phyloP scores from a whole-genome alignment of 2,797 vertebrate genomes.

The Arnoldichthys spilopterus region DNA sequence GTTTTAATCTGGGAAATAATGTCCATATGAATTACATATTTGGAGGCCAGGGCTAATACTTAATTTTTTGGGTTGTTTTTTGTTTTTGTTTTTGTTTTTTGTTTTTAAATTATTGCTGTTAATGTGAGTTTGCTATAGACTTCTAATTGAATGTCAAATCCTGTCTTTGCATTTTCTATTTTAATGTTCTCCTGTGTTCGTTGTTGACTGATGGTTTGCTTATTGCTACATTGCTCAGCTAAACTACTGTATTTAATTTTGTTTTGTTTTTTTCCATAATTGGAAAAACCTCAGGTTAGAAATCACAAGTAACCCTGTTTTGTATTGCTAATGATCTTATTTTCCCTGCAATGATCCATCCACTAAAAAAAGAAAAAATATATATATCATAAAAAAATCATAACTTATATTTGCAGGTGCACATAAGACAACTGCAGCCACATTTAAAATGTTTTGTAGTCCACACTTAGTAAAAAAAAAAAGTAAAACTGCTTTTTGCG shows the following conservation, averaged over 20 bases:
- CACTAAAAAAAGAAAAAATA: not conserved
- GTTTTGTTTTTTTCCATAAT: slow-evolving; percentile 58
- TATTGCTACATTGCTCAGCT: slow-evolving; percentile 26
- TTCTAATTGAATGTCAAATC: slow-evolving; percentile 41
- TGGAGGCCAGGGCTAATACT: slow-evolving; percentile 27
- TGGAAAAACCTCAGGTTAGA: slow-evolving; percentile 78
- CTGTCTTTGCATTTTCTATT: slow-evolving; percentile 35
- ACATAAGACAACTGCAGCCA: slow-evolving; percentile 20
- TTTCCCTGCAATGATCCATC: not conserved
- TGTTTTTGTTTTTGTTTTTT: slow-evolving; percentile 59
- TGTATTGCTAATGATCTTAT: slow-evolving; percentile 1
- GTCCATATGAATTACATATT: slow-evolving; percentile 50
- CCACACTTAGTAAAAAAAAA: not conserved
- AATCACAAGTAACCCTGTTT: slow-evolving; percentile 29
- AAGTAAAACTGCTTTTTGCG: slow-evolving; percentile 14
- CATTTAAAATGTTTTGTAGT: slow-evolving; percentile 31
- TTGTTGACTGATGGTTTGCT: slow-evolving; percentile 59
- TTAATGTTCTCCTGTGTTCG: slow-evolving; percentile 38
- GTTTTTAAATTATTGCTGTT: slow-evolving; percentile 55
- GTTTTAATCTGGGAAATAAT: slow-evolving; percentile 43
- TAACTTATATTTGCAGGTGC: slow-evolving; percentile 16
- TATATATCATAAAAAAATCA: not conserved
- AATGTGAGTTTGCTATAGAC: slow-evolving; percentile 34
- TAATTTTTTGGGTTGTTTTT: slow-evolving; percentile 56
- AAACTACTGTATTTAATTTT: slow-evolving; percentile 46